Evolutionary conservation across 2,888 invertebrate genomes (phyloP).

Genomic region (Tubiluchus corallicola): DNA sequence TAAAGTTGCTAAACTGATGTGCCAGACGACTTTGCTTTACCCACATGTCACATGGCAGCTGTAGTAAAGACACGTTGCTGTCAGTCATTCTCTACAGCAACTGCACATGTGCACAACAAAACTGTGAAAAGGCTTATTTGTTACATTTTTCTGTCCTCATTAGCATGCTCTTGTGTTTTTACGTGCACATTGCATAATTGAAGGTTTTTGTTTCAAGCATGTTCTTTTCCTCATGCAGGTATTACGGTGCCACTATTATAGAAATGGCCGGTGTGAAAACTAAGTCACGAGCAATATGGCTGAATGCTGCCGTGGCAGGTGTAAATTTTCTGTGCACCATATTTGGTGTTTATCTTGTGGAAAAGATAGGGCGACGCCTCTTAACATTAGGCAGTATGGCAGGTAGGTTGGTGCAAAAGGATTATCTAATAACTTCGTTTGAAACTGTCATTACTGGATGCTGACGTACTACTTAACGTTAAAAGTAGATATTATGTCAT

Average conservation of each 20-base stretch:
- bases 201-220: slow-evolving; percentile 2
- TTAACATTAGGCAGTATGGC: slow-evolving; percentile 21
- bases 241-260: slow-evolving; percentile 37
- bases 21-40: too few species aligned
- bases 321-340: slow-evolving; percentile 34
- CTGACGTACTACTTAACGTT: too few species aligned
- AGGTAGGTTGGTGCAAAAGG: slow-evolving; percentile 19
- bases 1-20: too few species aligned
- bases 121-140: too few species aligned
- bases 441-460: slow-evolving; percentile 6
- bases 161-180: too few species aligned
- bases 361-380: slow-evolving; percentile 31
- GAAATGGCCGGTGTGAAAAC: slow-evolving; percentile 31
- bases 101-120: too few species aligned
- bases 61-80: too few species aligned
- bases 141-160: too few species aligned
- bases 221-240: slow-evolving; percentile 23
- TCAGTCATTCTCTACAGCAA: too few species aligned
- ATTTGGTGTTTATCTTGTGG: slow-evolving; percentile 33
- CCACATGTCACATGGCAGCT: too few species aligned
- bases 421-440: slow-evolving; percentile 4
- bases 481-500: too few species aligned
- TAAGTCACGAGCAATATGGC: slow-evolving; percentile 32
- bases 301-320: slow-evolving; percentile 28
- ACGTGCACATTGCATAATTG: not conserved